Evolutionary conservation across 2,113 vertebrate genomes (phyloP), one percentile per base, ranked within the genome.

Genomic region (Neolamprologus toae): DNA sequence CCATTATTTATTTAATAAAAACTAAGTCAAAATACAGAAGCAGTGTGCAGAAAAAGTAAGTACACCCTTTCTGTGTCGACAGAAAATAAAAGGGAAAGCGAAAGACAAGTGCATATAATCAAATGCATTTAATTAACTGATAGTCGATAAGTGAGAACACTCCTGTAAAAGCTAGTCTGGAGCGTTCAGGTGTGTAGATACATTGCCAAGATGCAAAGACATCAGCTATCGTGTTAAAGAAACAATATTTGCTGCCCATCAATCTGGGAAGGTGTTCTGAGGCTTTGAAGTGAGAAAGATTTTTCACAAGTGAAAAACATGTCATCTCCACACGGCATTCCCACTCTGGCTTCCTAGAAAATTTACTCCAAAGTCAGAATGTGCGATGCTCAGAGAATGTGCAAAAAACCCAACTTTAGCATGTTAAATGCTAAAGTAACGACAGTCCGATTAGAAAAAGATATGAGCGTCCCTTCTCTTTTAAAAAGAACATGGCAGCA

Each of bases 311-410:
- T 82, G 42, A 13, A 42, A 63, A 59, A 13, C 23, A 61, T 26
- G 42, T 9, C 21, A 42, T 0, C 21, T 16, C 21, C 66, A 45
- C 13, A 45, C 1, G 0, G 1, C n/a, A 6, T 16, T 42, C 21
- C 66, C 66, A 71, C n/a, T 71, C 66, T 71, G 66, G 21, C n/a
- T 6, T 71, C 8, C 68, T 42, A 17, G 40, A 16, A 17, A 11
- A 73, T 73, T 17, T 1, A 26, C 37, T 42, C 40, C 68, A 45
- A 26, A 26, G 37, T 73, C 68, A 7, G 21, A 45, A 9, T 23
- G 66, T 23, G n/a, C 8, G 3, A 3, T 71, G 13, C n/a, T 71
- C 66, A 71, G n/a, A 16, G 8, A 71, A 42, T 23, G 11, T 26
- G 8, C 13, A 73, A 45, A 45, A 73, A 10, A 0, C 8, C n/a